These are phyloP conservation scores for Prunella himalayana DNA, from an alignment of 2,113 vertebrate genomes.

Conservation along the genomic window DNA sequence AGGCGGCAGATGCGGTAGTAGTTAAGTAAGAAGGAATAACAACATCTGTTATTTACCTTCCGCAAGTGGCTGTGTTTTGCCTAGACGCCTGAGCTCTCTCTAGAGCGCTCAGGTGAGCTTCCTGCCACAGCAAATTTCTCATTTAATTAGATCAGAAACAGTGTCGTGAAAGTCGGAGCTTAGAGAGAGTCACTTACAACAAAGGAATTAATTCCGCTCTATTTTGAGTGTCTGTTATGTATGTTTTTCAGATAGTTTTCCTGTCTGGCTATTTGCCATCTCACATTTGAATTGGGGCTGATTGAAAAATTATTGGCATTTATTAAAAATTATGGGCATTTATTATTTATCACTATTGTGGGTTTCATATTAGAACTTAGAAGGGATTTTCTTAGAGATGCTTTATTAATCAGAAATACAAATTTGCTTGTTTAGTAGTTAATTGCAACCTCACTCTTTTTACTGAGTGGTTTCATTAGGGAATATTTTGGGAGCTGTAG, in stretches of 20 bases:
- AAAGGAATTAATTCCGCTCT: not conserved
- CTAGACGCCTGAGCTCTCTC: not conserved
- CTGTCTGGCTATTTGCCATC: not conserved
- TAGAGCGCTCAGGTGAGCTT: not conserved
- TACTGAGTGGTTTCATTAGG: not conserved
- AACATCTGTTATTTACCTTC: not conserved
- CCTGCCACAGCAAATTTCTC: not conserved
- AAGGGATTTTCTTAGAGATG: not conserved
- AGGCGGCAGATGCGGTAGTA: fast-evolving
- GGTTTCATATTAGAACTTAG: not conserved
- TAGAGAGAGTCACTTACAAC: not conserved
- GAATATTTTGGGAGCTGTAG: not conserved
- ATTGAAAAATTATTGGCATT: not conserved
- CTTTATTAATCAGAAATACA: not conserved
- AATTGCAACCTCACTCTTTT: not conserved
- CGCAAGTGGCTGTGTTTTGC: not conserved
- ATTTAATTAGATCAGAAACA: not conserved
- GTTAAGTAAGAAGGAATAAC: not conserved
- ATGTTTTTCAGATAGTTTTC: not conserved
- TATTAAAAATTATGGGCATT: not conserved
- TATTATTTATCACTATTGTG: not conserved
- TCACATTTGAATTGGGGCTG: not conserved
- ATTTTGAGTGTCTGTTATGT: not conserved
- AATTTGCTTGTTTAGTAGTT: not conserved
- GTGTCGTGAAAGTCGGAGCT: not conserved